Evolutionary conservation across 1,140 invertebrate species (phyloP).

Genomic region (Meteorus sp.): DNA sequence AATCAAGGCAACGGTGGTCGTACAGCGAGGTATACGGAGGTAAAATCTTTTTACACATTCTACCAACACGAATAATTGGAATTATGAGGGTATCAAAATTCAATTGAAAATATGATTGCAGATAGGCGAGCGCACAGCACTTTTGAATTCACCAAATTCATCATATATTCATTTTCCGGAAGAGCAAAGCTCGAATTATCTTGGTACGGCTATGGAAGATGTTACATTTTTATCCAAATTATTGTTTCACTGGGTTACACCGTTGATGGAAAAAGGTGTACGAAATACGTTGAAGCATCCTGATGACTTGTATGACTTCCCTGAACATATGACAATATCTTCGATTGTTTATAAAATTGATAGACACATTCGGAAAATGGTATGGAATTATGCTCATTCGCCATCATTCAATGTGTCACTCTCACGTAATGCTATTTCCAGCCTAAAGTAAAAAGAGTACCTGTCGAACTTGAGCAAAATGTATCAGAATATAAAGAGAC

Average conservation of each 20-base stretch:
- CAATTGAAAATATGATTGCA: conserved; percentile 36
- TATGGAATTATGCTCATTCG: conserved; percentile 46
- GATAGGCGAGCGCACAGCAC: conserved; percentile 54
- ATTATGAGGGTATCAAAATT: neutral
- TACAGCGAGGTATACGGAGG: conserved; percentile 57
- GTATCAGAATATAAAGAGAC: conserved; percentile 31
- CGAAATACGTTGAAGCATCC: conserved; percentile 70
- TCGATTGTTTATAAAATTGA: conserved; percentile 65
- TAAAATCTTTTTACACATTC: conserved; percentile 47
- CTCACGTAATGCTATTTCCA: conserved; percentile 13
- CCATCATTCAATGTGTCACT: neutral
- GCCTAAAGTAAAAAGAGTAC: conserved; percentile 27
- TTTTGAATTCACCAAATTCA: conserved; percentile 47
- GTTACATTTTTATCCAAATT: conserved; percentile 72
- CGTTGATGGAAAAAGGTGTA: conserved; percentile 81
- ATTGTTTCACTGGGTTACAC: conserved; percentile 85
- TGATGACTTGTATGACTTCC: conserved; percentile 87
- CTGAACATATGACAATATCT: conserved; percentile 67
- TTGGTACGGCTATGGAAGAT: conserved; percentile 82
- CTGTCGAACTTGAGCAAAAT: conserved; percentile 15
- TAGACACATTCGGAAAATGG: conserved; percentile 41
- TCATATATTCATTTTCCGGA: conserved; percentile 65
- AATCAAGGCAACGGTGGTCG: conserved; percentile 30
- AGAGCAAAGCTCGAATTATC: conserved; percentile 68
- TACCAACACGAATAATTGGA: neutral